Evolutionary conservation across 2,888 invertebrate species (phyloP).

Genomic region (Hypselothyrea guttata): DNA sequence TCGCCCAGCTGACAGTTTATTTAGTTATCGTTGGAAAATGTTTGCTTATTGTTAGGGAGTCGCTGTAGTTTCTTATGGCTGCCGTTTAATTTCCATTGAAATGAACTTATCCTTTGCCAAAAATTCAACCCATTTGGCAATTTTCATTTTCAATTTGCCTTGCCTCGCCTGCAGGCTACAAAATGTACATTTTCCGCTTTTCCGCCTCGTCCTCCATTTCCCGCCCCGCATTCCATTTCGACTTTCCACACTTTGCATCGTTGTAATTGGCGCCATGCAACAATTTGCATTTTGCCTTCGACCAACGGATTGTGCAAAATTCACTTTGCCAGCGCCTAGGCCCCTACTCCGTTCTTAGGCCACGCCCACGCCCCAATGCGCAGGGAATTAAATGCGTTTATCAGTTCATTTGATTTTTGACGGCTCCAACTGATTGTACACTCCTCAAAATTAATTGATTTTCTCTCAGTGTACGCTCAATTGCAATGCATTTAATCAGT

Average conservation of each 20-base stretch:
- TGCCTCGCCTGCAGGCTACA: slow-evolving; percentile 7
- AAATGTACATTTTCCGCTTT: slow-evolving; percentile 11
- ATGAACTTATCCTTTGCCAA: slow-evolving; percentile 9
- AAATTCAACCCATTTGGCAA: slow-evolving; percentile 22
- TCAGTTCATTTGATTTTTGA: slow-evolving; percentile 64
- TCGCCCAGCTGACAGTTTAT: slow-evolving; percentile 52
- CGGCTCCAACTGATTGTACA: slow-evolving; percentile 34
- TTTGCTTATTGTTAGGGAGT: slow-evolving; percentile 55
- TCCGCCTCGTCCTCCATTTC: neutral
- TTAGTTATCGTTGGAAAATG: slow-evolving; percentile 69
- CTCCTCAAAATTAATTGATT: too few relatives aligned
- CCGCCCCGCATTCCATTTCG: neutral
- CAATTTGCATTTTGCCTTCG: slow-evolving; percentile 38
- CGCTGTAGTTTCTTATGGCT: slow-evolving; percentile 18
- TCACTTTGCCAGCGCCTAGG: slow-evolving; percentile 29
- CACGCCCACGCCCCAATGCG: slow-evolving; percentile 20
- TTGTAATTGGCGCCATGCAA: slow-evolving; percentile 52
- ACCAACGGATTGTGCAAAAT: slow-evolving; percentile 51
- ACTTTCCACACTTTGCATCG: slow-evolving; percentile 14
- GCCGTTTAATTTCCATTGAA: slow-evolving; percentile 1
- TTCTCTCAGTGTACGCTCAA: too few relatives aligned
- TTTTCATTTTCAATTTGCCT: slow-evolving; percentile 58
- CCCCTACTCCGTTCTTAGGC: neutral
- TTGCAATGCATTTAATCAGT: slow-evolving; percentile 26
- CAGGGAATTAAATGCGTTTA: slow-evolving; percentile 54